phyloP scores from a whole-genome alignment of 2,113 vertebrate species.

The Acrocephalus kingi region DNA sequence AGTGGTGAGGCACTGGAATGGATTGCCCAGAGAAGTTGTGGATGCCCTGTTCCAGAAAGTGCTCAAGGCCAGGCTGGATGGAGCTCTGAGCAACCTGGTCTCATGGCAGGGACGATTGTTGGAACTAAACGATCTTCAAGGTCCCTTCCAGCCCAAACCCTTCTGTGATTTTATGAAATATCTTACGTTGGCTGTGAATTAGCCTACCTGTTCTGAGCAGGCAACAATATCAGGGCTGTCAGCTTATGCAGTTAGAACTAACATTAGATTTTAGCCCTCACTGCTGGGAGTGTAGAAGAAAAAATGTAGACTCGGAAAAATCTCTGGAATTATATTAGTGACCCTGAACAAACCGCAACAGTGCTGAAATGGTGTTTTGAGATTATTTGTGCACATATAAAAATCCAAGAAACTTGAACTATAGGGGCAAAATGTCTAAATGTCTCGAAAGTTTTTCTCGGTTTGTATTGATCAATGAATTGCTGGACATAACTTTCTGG shows the following conservation, averaged over 20 bases:
- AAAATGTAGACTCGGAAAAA: neutral
- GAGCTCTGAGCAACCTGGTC: neutral
- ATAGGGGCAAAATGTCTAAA: neutral
- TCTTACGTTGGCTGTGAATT: neutral
- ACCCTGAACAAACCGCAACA: neutral
- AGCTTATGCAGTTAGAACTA: neutral
- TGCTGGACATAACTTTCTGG: neutral
- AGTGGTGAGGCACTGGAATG: accelerated
- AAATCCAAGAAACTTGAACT: neutral
- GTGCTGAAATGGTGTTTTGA: neutral
- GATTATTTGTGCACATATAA: neutral
- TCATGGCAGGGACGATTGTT: accelerated
- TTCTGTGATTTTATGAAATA: neutral
- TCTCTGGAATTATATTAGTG: neutral
- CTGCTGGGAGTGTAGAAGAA: neutral
- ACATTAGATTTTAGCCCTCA: neutral
- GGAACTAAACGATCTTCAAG: neutral
- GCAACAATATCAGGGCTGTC: neutral
- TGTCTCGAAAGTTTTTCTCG: neutral
- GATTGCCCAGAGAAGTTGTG: neutral
- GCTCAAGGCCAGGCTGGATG: neutral
- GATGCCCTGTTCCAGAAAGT: neutral
- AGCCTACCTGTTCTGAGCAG: accelerated
- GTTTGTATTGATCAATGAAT: neutral
- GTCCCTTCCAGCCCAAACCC: neutral